phyloP scores from a whole-genome alignment of 2,113 vertebrate genomes.

The Grantiella picta region DNA sequence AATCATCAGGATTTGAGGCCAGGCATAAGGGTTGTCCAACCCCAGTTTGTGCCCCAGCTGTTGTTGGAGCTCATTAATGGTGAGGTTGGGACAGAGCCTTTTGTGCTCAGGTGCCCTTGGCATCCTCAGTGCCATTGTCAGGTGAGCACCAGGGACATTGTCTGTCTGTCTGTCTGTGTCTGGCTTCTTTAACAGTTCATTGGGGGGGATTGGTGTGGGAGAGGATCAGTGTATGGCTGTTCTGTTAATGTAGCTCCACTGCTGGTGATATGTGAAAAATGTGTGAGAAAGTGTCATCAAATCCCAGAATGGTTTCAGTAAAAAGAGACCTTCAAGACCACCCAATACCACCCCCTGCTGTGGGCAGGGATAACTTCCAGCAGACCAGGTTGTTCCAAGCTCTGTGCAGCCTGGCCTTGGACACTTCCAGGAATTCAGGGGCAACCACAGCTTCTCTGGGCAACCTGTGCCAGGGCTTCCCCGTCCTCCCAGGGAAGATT shows the following conservation, averaged over 20 bases:
- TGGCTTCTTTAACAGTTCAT: not conserved
- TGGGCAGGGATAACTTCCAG: not conserved
- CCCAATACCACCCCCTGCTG: not conserved
- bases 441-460: not conserved
- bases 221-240: fast-evolving
- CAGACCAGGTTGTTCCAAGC: not conserved
- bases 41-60: not conserved
- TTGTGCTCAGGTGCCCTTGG: not conserved
- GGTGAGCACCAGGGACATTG: not conserved
- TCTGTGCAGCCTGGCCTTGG: not conserved
- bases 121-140: not conserved
- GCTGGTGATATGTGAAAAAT: not conserved
- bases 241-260: not conserved
- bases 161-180: not conserved
- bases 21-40: not conserved
- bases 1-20: not conserved
- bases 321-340: not conserved
- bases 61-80: fast-evolving
- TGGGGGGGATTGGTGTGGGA: not conserved
- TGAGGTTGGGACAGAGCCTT: not conserved
- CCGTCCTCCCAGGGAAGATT: not conserved
- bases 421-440: not conserved
- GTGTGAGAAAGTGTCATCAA: not conserved
- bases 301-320: not conserved
- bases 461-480: not conserved